phyloP scores from a whole-genome alignment of 1,140 invertebrate species.

The Leptinotarsa undecemlineata region DNA sequence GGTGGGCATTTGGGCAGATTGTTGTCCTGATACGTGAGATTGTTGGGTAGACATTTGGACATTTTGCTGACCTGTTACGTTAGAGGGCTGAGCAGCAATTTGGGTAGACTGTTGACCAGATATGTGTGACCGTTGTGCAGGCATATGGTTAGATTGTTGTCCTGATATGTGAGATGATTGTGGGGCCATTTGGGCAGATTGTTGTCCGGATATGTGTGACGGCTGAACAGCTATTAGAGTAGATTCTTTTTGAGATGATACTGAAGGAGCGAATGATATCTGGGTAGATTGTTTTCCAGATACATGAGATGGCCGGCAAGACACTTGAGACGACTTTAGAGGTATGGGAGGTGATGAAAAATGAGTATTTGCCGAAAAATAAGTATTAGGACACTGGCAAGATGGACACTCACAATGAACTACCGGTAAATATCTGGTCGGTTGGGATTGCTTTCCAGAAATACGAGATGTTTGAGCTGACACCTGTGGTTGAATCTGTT shows the following conservation, averaged over 20 bases:
- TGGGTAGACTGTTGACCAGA: too few relatives aligned
- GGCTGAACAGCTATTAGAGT: neutral
- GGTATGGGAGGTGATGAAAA: neutral
- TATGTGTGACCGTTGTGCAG: neutral
- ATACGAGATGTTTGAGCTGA: too few relatives aligned
- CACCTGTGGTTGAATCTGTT: neutral
- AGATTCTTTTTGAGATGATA: neutral
- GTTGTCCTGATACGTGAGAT: neutral
- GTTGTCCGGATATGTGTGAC: neutral
- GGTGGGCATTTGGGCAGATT: neutral
- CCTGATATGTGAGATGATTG: too few relatives aligned
- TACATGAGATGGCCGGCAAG: neutral
- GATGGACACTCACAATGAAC: constrained; percentile 31
- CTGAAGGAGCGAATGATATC: neutral
- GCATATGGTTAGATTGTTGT: neutral
- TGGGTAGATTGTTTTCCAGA: neutral
- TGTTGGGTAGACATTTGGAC: too few relatives aligned
- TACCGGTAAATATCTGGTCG: neutral
- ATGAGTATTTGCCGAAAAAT: neutral
- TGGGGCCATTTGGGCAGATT: neutral
- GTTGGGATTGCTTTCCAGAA: neutral
- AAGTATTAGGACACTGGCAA: constrained; percentile 26
- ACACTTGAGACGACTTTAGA: neutral
- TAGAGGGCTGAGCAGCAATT: neutral
- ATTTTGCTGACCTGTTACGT: neutral